Evolutionary conservation across 2,888 invertebrate species (phyloP).

Genomic region (Lagria hirta): DNA sequence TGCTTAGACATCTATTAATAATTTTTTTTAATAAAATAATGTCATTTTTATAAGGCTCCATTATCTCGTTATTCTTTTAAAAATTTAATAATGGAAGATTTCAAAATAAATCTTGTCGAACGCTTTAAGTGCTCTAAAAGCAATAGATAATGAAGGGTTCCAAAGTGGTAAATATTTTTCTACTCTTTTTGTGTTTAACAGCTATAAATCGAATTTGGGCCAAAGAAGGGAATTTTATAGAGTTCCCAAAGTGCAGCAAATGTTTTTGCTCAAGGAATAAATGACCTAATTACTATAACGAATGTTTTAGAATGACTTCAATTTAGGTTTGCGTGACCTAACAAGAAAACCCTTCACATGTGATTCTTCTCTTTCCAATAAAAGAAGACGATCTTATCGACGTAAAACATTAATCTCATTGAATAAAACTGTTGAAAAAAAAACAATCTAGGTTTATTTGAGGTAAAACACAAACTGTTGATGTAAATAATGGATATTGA

Average conservation of each 20-base stretch:
- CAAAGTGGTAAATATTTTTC: too few species aligned
- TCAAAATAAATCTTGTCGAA: too few species aligned
- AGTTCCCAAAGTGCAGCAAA: slow-evolving; percentile 26
- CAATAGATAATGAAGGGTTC: too few species aligned
- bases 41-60: too few species aligned
- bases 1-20: too few species aligned
- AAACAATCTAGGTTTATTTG: slow-evolving; percentile 4
- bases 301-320: slow-evolving; percentile 32
- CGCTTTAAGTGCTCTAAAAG: too few species aligned
- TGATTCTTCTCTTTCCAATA: slow-evolving; percentile 32
- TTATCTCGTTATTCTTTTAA: too few species aligned
- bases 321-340: slow-evolving; percentile 31
- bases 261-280: slow-evolving; percentile 29
- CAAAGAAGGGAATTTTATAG: slow-evolving; percentile 9
- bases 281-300: slow-evolving; percentile 39
- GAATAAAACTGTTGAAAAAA: slow-evolving; percentile 1
- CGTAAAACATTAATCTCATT: slow-evolving; percentile 11
- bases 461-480: too few species aligned
- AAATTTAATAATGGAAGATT: too few species aligned
- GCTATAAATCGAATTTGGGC: slow-evolving; percentile 2
- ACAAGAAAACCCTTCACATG: slow-evolving; percentile 28
- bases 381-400: slow-evolving; percentile 8
- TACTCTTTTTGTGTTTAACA: too few species aligned
- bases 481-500: too few species aligned
- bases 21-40: too few species aligned